These are phyloP conservation scores for Phasianus colchicus DNA, from an alignment of 2,113 vertebrate species.

Conservation along the genomic window DNA sequence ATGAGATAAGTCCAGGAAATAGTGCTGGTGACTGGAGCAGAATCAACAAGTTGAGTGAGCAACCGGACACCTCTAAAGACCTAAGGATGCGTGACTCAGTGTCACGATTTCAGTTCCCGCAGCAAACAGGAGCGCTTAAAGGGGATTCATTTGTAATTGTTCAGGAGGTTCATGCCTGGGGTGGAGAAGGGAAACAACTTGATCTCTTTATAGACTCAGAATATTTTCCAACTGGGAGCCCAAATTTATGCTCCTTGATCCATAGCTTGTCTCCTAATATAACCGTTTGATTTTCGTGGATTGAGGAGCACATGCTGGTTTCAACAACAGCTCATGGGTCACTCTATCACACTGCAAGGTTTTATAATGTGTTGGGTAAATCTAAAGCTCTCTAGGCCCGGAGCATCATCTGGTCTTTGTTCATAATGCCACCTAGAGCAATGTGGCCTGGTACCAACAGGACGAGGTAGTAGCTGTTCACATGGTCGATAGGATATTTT, in stretches of 20 bases:
- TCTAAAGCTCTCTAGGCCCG: not conserved
- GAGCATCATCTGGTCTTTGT: conserved; percentile 19
- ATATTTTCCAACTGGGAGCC: not conserved
- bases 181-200: not conserved
- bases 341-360: not conserved
- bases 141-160: not conserved
- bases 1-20: conserved; percentile 73
- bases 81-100: conserved; percentile 42
- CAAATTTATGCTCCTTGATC: not conserved
- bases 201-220: not conserved
- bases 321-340: not conserved
- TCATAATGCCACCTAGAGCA: conserved; percentile 24
- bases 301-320: not conserved
- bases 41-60: conserved; percentile 50
- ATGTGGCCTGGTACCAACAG: not conserved
- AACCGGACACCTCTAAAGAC: not conserved
- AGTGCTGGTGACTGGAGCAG: conserved; percentile 32
- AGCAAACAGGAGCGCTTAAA: not conserved
- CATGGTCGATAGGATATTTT: not conserved
- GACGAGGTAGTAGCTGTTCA: not conserved
- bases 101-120: conserved; percentile 25
- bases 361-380: not conserved
- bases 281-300: not conserved
- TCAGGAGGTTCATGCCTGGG: not conserved
- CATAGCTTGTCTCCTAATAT: not conserved